Evolutionary conservation across 2,113 vertebrate genomes (phyloP), one percentile per base, ranked within the genome.

Genomic region (Erythrocercus mccallii): DNA sequence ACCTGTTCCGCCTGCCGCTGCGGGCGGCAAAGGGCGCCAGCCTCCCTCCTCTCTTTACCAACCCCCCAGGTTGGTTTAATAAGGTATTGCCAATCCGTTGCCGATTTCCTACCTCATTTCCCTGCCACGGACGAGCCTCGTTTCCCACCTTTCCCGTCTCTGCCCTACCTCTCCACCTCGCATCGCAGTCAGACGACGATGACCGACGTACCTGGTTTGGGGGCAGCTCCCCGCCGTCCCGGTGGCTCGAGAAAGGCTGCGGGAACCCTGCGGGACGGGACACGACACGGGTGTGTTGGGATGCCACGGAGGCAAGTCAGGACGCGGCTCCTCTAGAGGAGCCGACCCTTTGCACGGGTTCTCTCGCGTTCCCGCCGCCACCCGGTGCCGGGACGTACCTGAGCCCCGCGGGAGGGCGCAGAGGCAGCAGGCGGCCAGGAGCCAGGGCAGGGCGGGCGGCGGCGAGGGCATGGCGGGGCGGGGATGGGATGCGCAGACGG

Each of bases 221-320:
- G 42, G 94, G 89, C 56, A 96, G 76, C 12, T 95, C 90, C 76
- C 4, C 69, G 11, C 77, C 81, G 58, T 77, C 71, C 71, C 80
- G 15, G 77, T 62, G 44, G 30, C 33, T 62, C 11, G 48, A 72
- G 21, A 78, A 77, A 35, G 97, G 92, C 73, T 96, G 96, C 19
- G 97, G 96, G 77, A 97, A 93, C 37, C 96, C 97, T 97, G 89
- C 44, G 62, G 90, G 70, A 56, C 31, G n/a, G 69, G 48, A 92
- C 60, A 66, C 17, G 30, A 92, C 60, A 66, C 17, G 30, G 57
- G 3, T 28, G 60, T 3, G 19, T 11, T 11, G 40, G 20, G 38
- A 22, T 12, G 35, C 45, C 12, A 14, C 57, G 23, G 44, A 76
- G 53, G 47, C 8, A 70, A 37, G 81, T 33, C 57, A 28, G 56